These are phyloP conservation scores for Diglossa brunneiventris DNA, from an alignment of 2,113 vertebrate species.

Conservation along the genomic window DNA sequence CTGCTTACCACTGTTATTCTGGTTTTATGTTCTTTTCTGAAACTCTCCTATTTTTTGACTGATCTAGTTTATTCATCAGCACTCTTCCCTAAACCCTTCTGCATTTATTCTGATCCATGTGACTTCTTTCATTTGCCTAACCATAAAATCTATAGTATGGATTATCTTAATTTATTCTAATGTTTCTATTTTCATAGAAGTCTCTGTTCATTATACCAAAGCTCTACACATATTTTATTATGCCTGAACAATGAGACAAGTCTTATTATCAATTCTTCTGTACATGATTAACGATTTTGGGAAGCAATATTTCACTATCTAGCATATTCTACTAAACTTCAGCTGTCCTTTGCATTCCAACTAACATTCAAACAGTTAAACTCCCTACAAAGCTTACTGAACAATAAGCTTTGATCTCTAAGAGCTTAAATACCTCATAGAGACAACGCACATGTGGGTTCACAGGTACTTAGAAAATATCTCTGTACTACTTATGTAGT, in stretches of 20 bases:
- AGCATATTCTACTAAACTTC: background rate
- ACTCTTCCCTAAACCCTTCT: background rate
- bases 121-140: background rate
- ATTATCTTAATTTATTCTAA: background rate
- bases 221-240: background rate
- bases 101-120: background rate
- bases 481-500: background rate
- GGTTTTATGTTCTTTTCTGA: background rate
- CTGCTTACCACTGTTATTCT: background rate
- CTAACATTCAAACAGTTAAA: background rate
- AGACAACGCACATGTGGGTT: background rate
- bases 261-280: background rate
- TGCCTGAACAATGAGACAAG: background rate
- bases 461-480: background rate
- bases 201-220: background rate
- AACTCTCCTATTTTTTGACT: background rate
- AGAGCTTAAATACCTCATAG: background rate
- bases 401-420: background rate
- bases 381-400: background rate
- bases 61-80: background rate
- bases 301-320: background rate
- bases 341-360: background rate
- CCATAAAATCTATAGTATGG: background rate
- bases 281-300: background rate
- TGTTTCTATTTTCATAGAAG: background rate